Evolutionary conservation across 2,113 vertebrate genomes (phyloP).

Genomic region (Eptatretus burgeri): DNA sequence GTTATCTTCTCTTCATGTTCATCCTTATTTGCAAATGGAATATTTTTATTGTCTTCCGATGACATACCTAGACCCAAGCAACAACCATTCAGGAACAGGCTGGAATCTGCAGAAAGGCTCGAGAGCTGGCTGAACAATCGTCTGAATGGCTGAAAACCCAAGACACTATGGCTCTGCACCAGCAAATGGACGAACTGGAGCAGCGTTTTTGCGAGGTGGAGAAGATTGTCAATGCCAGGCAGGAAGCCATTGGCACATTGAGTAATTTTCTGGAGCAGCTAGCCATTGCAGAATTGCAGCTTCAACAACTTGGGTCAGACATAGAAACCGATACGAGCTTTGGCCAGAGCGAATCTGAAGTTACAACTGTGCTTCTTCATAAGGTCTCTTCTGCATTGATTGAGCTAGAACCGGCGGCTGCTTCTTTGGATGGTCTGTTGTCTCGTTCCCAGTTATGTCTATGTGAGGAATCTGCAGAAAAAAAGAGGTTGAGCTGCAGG

Average conservation of each 20-base stretch:
- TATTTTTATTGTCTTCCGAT: neutral
- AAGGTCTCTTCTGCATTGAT: slow-evolving; percentile 22
- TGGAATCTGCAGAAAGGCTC: too few relatives aligned
- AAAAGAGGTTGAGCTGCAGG: slow-evolving; percentile 45
- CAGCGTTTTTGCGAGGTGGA: slow-evolving; percentile 39
- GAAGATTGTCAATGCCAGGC: slow-evolving; percentile 28
- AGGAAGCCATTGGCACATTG: slow-evolving; percentile 25
- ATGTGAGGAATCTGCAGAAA: slow-evolving; percentile 18
- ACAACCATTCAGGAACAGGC: too few relatives aligned
- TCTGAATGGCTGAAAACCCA: too few relatives aligned
- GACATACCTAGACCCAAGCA: neutral
- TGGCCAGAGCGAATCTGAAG: slow-evolving; percentile 30
- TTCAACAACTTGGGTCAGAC: slow-evolving; percentile 24
- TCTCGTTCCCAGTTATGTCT: slow-evolving; percentile 53
- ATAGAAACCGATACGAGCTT: slow-evolving; percentile 38
- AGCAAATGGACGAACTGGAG: too few relatives aligned
- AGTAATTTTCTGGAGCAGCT: slow-evolving; percentile 25
- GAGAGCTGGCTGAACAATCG: too few relatives aligned
- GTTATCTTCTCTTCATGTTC: too few relatives aligned
- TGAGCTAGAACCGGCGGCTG: slow-evolving; percentile 28
- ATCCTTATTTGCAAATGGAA: neutral
- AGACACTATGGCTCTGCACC: too few relatives aligned
- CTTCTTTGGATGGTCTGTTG: slow-evolving; percentile 31
- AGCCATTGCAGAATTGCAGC: slow-evolving; percentile 11
- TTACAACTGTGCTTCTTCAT: slow-evolving; percentile 25